A percentile compares a stretch with the other conserved stretches of the same genome.
Evolutionary conservation across 2,113 vertebrate genomes (phyloP).

Genomic region (Manacus vitellinus): DNA sequence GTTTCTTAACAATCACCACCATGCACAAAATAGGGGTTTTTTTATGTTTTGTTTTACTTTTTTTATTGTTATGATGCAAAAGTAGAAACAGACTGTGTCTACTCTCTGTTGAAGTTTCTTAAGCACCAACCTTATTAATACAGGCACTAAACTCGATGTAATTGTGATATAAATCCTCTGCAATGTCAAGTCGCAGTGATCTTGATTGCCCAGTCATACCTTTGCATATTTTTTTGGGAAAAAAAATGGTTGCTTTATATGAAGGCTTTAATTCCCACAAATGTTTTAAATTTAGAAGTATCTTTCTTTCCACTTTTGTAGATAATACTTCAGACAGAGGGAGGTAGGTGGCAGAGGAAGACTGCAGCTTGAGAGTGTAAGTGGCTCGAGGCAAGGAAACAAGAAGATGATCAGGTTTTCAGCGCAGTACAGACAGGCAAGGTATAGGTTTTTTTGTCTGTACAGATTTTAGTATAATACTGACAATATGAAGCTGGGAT

Average conservation of each 20-base stretch:
- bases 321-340: constrained; percentile 17
- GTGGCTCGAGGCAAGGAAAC: not conserved
- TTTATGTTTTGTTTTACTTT: not conserved
- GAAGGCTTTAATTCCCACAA: not conserved
- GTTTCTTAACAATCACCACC: not conserved
- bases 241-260: not conserved
- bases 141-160: not conserved
- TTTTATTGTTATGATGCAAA: not conserved
- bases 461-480: not conserved
- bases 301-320: not conserved
- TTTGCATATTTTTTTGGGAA: not conserved
- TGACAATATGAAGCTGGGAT: not conserved
- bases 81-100: not conserved
- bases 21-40: rapidly evolving
- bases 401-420: not conserved
- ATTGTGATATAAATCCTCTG: not conserved
- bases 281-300: not conserved
- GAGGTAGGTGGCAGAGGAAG: constrained; percentile 60
- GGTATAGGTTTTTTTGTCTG: not conserved
- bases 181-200: not conserved
- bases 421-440: not conserved
- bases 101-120: not conserved
- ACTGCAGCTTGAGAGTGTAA: not conserved
- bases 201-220: not conserved
- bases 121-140: not conserved